Evolutionary conservation across 35 echinoderm and acorn worm species (phyloP).

Genomic region (Apostichopus japonicus): DNA sequence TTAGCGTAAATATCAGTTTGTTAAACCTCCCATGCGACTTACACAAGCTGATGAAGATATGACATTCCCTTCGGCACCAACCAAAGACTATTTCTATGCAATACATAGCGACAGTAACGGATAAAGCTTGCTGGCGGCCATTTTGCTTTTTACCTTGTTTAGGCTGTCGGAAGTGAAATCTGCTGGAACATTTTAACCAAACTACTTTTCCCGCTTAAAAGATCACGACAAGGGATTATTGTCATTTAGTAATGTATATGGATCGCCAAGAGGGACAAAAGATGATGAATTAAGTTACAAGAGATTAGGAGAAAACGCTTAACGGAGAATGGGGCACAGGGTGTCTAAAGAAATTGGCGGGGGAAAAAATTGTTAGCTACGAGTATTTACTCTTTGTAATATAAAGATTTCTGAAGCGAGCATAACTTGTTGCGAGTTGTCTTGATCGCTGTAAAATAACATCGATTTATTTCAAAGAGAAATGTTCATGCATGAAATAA

Average conservation of each 20-base stretch:
- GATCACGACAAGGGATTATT: not conserved
- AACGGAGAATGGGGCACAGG: not conserved
- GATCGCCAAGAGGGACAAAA: not conserved
- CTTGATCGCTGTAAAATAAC: too few species aligned
- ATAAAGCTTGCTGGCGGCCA: not conserved
- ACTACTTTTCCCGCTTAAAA: not conserved
- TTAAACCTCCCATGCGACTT: not conserved
- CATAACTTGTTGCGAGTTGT: too few species aligned
- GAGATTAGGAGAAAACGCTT: not conserved
- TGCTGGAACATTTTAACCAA: not conserved
- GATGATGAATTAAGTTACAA: not conserved
- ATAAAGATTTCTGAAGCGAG: too few species aligned
- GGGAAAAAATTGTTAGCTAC: too few species aligned
- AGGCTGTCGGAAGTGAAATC: not conserved
- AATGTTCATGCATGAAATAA: too few species aligned
- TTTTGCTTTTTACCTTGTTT: not conserved
- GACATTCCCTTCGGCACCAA: not conserved
- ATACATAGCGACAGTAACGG: too few species aligned
- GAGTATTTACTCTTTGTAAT: too few species aligned
- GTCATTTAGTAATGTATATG: not conserved
- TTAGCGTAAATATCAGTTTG: not conserved
- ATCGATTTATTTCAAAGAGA: too few species aligned
- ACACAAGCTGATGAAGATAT: not conserved
- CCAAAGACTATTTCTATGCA: not conserved
- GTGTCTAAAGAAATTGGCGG: too few species aligned